Percentiles rank a stretch among this genome's conserved stretches.
Conservation (phyloP, 2,113 vertebrate species). For the Prunella fulvescens region DNA sequence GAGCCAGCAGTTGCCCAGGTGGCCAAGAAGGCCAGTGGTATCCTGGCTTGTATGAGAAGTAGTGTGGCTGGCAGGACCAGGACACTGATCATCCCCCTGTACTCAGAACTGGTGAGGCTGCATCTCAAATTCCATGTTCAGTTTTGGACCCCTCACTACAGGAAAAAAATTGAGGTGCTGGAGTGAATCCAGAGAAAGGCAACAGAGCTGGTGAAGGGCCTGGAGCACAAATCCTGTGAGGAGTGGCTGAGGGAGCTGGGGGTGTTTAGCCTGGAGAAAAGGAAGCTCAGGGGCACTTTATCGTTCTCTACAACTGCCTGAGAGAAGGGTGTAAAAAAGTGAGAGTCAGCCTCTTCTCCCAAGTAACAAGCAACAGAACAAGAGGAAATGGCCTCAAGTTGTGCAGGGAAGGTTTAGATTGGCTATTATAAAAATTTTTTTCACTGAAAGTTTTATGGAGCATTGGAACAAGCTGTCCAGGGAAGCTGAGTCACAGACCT, state of each 20-base stretch:
- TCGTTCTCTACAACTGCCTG: neutral
- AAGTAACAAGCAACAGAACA: neutral
- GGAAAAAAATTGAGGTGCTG: neutral
- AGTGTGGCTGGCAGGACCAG: neutral
- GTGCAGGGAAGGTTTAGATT: neutral
- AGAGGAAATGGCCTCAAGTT: neutral
- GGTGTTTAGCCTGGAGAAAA: neutral
- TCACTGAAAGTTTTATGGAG: neutral
- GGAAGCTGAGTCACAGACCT: neutral
- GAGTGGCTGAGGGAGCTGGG: neutral
- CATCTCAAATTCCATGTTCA: neutral
- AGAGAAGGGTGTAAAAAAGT: neutral
- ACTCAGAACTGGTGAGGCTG: neutral
- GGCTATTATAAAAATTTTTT: neutral
- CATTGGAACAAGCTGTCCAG: neutral
- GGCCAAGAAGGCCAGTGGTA: neutral
- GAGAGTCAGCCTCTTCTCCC: neutral
- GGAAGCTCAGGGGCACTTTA: neutral
- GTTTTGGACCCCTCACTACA: neutral
- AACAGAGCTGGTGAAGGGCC: neutral
- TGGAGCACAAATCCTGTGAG: neutral
- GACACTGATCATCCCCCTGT: neutral
- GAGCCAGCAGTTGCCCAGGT: neutral
- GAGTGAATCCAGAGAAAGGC: accelerated
- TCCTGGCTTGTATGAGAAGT: neutral